Conservation (phyloP, 35 echinoderm and acorn worm genomes). For the Anneissia japonica region DNA sequence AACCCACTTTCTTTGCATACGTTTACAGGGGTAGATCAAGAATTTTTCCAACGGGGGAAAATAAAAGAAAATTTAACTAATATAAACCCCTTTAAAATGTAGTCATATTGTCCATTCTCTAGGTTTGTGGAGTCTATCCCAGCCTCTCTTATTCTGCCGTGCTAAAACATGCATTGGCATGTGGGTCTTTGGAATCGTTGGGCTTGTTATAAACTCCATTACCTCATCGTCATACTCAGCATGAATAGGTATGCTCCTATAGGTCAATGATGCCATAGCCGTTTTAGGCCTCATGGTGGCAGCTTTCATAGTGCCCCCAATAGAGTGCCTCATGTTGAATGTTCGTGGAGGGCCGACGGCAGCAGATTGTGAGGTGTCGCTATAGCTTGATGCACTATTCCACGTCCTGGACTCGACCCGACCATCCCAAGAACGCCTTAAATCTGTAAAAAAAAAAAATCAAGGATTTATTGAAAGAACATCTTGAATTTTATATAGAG, state of each 20-base stretch:
- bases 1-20: too few species aligned
- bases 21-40: too few species aligned
- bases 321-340: conserved; percentile 57
- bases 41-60: too few species aligned
- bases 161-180: conserved; percentile 45
- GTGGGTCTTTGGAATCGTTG: conserved; percentile 74
- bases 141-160: conserved; percentile 59
- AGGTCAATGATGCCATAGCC: conserved; percentile 15
- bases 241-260: neutral
- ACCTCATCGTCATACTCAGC: conserved; percentile 15
- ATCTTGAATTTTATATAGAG: too few species aligned
- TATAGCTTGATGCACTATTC: neutral
- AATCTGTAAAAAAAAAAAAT: neutral
- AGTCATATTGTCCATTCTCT: conserved; percentile 74
- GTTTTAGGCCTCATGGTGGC: conserved; percentile 25
- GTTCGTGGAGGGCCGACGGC: conserved; percentile 17
- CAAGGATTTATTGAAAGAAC: neutral
- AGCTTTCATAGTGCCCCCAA: conserved; percentile 39
- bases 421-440: neutral
- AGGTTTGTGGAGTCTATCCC: conserved; percentile 49
- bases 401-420: neutral
- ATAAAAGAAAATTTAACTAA: too few species aligned
- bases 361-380: neutral
- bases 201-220: conserved; percentile 59
- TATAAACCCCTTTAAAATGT: too few species aligned